Evolutionary conservation across 2,797 vertebrate species (phyloP).

Genomic region (Scarus forsteni): DNA sequence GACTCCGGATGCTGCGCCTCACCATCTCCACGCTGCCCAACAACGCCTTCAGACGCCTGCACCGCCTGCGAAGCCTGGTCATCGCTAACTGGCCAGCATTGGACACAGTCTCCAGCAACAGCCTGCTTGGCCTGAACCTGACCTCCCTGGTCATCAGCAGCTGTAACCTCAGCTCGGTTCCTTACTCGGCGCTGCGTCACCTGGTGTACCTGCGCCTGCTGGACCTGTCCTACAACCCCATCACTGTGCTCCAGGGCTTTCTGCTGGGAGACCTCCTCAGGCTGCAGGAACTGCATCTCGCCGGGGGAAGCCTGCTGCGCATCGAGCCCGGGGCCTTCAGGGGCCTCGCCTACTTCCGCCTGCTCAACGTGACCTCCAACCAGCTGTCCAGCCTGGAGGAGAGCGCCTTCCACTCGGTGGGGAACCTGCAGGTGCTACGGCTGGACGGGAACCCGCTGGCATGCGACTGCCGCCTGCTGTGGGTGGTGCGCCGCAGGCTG

Average conservation of each 20-base stretch:
- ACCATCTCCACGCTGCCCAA: constrained; percentile 84
- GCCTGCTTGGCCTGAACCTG: constrained; percentile 89
- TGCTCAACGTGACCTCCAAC: constrained; percentile 92
- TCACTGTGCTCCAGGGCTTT: constrained; percentile 83
- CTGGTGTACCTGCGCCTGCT: constrained; percentile 87
- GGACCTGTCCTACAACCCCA: constrained; percentile 93
- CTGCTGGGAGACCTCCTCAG: constrained; percentile 84
- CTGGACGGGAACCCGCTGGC: constrained; percentile 90
- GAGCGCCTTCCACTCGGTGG: constrained; percentile 88
- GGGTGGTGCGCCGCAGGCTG: constrained; percentile 87
- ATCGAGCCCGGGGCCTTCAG: constrained; percentile 89
- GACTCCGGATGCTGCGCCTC: constrained; percentile 85
- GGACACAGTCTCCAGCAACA: constrained; percentile 84
- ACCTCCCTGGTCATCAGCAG: constrained; percentile 88
- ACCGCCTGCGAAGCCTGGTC: constrained; percentile 83
- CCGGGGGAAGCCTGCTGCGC: constrained; percentile 83
- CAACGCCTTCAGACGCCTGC: constrained; percentile 85
- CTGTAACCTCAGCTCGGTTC: constrained; percentile 88
- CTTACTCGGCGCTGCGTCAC: constrained; percentile 86
- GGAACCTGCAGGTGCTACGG: constrained; percentile 88
- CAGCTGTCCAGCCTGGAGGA: constrained; percentile 89
- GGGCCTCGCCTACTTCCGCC: constrained; percentile 85
- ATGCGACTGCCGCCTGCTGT: constrained; percentile 93
- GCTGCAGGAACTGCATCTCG: constrained; percentile 90
- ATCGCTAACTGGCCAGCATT: constrained; percentile 88